These are phyloP conservation scores for Callospermophilus lateralis DNA, from an alignment of 2,113 vertebrate species.

Conservation along the genomic window DNA sequence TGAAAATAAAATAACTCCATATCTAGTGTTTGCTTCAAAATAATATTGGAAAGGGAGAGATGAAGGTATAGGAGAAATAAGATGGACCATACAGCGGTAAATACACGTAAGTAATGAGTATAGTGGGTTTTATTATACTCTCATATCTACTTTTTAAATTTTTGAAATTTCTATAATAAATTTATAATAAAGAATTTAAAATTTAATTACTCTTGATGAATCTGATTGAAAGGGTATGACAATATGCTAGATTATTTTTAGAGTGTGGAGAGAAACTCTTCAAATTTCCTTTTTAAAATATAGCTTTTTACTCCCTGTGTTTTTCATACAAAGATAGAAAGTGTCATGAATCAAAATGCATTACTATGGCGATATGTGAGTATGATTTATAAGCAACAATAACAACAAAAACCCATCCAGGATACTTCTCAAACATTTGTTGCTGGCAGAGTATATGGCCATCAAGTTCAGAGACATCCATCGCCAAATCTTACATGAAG, in stretches of 20 bases:
- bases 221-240: background rate
- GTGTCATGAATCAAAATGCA: background rate
- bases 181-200: background rate
- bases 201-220: background rate
- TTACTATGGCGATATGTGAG: background rate
- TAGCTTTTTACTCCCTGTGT: conserved; percentile 1
- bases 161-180: background rate
- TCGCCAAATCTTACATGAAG: background rate
- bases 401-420: background rate
- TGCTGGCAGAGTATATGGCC: background rate
- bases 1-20: conserved; percentile 46
- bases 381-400: background rate
- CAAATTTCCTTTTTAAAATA: background rate
- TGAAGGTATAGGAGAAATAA: background rate
- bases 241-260: background rate
- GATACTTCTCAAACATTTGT: background rate
- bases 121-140: background rate
- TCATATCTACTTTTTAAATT: background rate
- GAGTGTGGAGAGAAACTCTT: background rate
- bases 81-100: background rate
- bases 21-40: conserved; percentile 24
- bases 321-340: background rate
- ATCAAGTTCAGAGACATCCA: background rate
- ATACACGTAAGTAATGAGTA: background rate
- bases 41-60: background rate